phyloP scores from a whole-genome alignment of 2,797 vertebrate genomes.

The Triplophysa bombifrons region DNA sequence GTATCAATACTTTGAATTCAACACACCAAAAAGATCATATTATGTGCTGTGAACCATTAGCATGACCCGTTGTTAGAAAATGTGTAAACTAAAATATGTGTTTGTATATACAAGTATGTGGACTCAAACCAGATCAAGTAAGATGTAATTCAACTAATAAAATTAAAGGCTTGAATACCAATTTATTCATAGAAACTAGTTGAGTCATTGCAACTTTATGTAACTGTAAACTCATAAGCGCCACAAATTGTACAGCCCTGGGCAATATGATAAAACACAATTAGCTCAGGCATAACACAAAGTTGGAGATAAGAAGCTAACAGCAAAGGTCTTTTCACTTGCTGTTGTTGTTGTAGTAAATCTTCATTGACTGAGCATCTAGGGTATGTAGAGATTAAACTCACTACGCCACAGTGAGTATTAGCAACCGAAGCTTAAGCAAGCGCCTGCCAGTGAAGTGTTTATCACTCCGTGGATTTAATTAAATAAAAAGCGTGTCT shows the following conservation, averaged over 20 bases:
- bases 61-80: too few relatives aligned
- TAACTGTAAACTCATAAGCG: constrained; percentile 7
- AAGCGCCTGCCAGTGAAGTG: constrained; percentile 38
- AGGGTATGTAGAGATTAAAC: constrained; percentile 45
- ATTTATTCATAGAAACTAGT: background rate
- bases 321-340: background rate
- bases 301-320: constrained; percentile 30
- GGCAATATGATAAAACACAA: constrained; percentile 33
- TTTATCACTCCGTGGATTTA: constrained; percentile 42
- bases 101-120: background rate
- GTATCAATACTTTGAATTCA: background rate
- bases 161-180: background rate
- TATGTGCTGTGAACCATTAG: too few relatives aligned
- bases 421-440: constrained; percentile 44
- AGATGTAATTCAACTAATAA: background rate
- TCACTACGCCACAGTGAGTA: constrained; percentile 40
- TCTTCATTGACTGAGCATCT: constrained; percentile 48
- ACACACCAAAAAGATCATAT: background rate
- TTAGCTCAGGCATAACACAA: constrained; percentile 41
- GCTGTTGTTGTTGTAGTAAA: constrained; percentile 36
- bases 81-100: too few relatives aligned
- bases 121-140: background rate
- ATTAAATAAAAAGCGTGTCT: constrained; percentile 35
- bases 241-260: constrained; percentile 4
- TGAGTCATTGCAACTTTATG: constrained; percentile 16